These are phyloP conservation scores for Maniola hyperantus DNA, from an alignment of 2,888 invertebrate genomes.

Conservation along the genomic window DNA sequence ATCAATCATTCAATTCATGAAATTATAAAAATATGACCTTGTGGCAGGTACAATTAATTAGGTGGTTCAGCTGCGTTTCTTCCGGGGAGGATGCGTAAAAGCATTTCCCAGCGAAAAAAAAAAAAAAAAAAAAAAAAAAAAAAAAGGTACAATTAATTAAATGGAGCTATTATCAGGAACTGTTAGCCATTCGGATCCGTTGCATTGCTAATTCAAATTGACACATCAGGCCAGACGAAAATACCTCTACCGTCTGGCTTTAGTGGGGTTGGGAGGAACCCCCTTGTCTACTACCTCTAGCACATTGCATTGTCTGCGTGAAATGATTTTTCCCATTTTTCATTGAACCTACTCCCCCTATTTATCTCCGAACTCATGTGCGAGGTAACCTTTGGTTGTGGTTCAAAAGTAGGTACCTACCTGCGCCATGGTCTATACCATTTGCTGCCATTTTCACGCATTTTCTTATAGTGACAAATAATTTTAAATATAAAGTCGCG, in stretches of 20 bases:
- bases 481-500: too few species aligned
- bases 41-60: slow-evolving; percentile 28
- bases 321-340: not conserved
- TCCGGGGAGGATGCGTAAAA: too few species aligned
- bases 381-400: too few species aligned
- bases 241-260: slow-evolving; percentile 66
- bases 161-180: slow-evolving; percentile 47
- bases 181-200: slow-evolving; percentile 59
- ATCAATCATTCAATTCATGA: too few species aligned
- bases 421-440: too few species aligned
- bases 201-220: slow-evolving; percentile 78
- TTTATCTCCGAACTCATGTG: not conserved
- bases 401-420: too few species aligned
- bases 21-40: too few species aligned
- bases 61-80: too few species aligned
- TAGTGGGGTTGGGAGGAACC: slow-evolving; percentile 47
- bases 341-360: not conserved
- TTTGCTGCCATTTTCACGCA: too few species aligned
- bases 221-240: slow-evolving; percentile 79
- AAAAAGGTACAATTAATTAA: slow-evolving; percentile 36
- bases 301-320: slow-evolving; percentile 34
- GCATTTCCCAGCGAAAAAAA: too few species aligned
- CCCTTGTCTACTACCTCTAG: slow-evolving; percentile 40
- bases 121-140: not conserved
- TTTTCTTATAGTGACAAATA: too few species aligned